These are phyloP conservation scores for Pelecanus crispus DNA, from an alignment of 2,113 vertebrate species.

Conservation along the genomic window DNA sequence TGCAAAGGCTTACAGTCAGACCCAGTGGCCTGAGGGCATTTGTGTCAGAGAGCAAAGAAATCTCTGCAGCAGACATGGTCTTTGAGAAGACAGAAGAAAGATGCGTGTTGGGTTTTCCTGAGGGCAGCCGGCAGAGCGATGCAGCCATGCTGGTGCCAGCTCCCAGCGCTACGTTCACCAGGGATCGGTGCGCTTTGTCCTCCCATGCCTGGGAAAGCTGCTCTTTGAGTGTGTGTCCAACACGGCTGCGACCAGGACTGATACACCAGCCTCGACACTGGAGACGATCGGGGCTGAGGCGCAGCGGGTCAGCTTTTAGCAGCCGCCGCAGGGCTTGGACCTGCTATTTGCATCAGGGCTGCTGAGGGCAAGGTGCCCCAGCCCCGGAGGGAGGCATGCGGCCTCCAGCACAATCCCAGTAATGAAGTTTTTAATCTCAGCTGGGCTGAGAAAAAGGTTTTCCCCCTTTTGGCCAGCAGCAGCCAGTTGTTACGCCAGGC, in stretches of 20 bases:
- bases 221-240: fast-evolving
- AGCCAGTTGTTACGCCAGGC: background rate
- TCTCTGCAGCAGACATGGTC: fast-evolving
- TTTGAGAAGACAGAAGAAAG: background rate
- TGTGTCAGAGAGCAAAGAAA: background rate
- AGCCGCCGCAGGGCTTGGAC: background rate
- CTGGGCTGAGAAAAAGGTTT: background rate
- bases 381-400: fast-evolving
- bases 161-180: fast-evolving
- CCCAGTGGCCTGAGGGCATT: background rate
- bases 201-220: fast-evolving
- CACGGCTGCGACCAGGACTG: background rate
- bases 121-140: fast-evolving
- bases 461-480: background rate
- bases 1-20: fast-evolving
- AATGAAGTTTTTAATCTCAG: background rate
- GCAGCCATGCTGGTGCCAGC: fast-evolving
- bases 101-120: fast-evolving
- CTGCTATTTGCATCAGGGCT: fast-evolving
- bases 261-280: background rate
- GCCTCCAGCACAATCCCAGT: background rate
- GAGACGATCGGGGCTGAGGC: background rate
- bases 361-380: background rate
- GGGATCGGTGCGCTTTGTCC: fast-evolving
- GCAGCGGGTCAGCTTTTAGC: background rate